Conservation (phyloP, 1,140 invertebrate species). For the Anastrepha obliqua region DNA sequence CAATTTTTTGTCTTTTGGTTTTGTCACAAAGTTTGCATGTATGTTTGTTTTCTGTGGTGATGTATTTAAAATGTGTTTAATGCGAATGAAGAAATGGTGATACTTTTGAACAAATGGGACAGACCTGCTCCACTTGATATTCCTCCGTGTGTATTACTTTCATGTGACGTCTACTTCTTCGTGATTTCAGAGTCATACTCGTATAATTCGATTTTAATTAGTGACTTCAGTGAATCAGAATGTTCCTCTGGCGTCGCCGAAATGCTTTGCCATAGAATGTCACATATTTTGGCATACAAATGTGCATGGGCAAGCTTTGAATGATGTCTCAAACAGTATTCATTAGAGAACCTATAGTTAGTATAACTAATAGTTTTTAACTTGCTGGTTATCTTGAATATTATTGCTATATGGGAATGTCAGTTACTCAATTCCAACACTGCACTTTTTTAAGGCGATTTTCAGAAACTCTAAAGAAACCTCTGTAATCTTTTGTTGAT, state of each 20-base stretch:
- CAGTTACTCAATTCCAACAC: too few species aligned
- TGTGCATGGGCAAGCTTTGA: slow-evolving; percentile 66
- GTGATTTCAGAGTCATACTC: slow-evolving; percentile 62
- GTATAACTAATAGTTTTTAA: not conserved
- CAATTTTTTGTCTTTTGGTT: too few species aligned
- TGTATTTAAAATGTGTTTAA: too few species aligned
- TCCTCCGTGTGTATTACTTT: slow-evolving; percentile 69
- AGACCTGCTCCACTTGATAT: slow-evolving; percentile 65
- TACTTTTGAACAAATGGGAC: slow-evolving; percentile 66
- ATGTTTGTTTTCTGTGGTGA: too few species aligned
- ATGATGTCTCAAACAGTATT: slow-evolving; percentile 68
- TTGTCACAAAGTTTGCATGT: too few species aligned
- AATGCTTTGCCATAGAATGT: slow-evolving; percentile 64
- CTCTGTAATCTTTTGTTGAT: too few species aligned
- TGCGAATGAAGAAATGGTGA: too few species aligned
- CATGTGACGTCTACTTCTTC: slow-evolving; percentile 68
- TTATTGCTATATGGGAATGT: too few species aligned
- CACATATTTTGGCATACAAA: slow-evolving; percentile 68
- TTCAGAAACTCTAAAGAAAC: too few species aligned
- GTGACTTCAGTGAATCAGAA: slow-evolving; percentile 56
- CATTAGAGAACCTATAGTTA: slow-evolving; percentile 54
- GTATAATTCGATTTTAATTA: slow-evolving; percentile 65
- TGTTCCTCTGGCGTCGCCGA: slow-evolving; percentile 64
- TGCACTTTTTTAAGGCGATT: too few species aligned
- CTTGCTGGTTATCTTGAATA: too few species aligned